Conservation (phyloP, 2,113 vertebrate genomes). For the Empidonax alnorum region DNA sequence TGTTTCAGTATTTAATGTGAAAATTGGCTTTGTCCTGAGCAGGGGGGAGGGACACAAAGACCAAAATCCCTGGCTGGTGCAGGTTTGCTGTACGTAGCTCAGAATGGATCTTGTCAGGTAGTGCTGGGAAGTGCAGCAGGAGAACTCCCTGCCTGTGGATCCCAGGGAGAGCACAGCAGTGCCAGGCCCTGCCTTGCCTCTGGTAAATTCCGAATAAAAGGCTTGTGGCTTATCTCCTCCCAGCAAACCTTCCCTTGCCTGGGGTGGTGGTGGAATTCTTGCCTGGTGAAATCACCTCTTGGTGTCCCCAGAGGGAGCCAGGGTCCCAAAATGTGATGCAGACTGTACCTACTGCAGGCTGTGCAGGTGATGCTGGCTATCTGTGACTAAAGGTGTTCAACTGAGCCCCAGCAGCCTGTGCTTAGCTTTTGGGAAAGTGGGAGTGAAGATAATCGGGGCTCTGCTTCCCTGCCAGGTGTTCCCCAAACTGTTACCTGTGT, state of each 20-base stretch:
- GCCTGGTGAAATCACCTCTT: not conserved
- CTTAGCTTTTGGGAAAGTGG: not conserved
- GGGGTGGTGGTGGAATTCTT: not conserved
- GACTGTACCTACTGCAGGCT: not conserved
- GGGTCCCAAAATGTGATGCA: not conserved
- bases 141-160: not conserved
- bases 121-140: not conserved
- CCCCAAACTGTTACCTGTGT: not conserved
- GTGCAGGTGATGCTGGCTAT: not conserved
- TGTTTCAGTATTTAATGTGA: slow-evolving; percentile 10
- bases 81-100: not conserved
- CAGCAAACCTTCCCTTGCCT: not conserved
- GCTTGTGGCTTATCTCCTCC: not conserved
- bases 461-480: not conserved
- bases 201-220: not conserved
- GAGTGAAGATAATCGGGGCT: not conserved
- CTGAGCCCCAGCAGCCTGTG: not conserved
- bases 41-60: not conserved
- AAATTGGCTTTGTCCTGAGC: slow-evolving; percentile 41
- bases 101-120: not conserved
- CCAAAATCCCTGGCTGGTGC: not conserved
- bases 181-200: not conserved
- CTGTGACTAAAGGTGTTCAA: not conserved
- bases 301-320: not conserved
- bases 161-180: not conserved